A percentile compares a stretch with the other conserved stretches of the same genome.
These are phyloP conservation scores for Hippocampus kuda DNA, from an alignment of 2,797 vertebrate species.

Conservation along the genomic window DNA sequence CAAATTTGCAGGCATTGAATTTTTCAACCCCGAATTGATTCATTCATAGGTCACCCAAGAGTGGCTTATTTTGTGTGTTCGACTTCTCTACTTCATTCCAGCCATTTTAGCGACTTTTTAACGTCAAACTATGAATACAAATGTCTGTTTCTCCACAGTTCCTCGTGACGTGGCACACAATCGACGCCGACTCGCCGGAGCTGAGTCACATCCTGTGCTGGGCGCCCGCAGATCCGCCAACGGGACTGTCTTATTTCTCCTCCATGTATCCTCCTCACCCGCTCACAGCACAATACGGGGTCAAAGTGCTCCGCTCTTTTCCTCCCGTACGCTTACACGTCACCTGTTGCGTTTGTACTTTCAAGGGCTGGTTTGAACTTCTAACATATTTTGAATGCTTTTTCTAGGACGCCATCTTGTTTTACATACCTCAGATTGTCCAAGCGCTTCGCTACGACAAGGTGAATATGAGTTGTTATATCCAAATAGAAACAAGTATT, in stretches of 20 bases:
- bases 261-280: constrained; percentile 95
- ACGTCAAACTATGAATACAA: not conserved
- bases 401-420: constrained; percentile 87
- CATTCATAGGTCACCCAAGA: not conserved
- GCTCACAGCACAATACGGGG: constrained; percentile 90
- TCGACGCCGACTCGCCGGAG: constrained; percentile 91
- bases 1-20: not conserved
- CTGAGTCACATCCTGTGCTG: constrained; percentile 91
- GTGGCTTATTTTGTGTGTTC: not conserved
- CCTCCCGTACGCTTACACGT: constrained; percentile 73
- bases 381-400: not conserved
- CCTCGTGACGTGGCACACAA: constrained; percentile 94
- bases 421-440: constrained; percentile 97
- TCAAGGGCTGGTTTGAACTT: not conserved
- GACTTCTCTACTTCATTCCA: constrained; percentile 22
- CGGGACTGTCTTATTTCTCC: constrained; percentile 93
- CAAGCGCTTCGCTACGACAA: constrained; percentile 95
- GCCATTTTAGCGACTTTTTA: constrained; percentile 15
- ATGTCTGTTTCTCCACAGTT: constrained; percentile 64
- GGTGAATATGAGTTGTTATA: constrained; percentile 53
- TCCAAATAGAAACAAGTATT: not conserved
- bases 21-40: not conserved
- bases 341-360: not conserved
- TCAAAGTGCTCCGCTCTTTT: constrained; percentile 92
- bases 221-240: constrained; percentile 90